Conservation (phyloP, 2,797 vertebrate genomes). For the Hippopotamyrus pictus region DNA sequence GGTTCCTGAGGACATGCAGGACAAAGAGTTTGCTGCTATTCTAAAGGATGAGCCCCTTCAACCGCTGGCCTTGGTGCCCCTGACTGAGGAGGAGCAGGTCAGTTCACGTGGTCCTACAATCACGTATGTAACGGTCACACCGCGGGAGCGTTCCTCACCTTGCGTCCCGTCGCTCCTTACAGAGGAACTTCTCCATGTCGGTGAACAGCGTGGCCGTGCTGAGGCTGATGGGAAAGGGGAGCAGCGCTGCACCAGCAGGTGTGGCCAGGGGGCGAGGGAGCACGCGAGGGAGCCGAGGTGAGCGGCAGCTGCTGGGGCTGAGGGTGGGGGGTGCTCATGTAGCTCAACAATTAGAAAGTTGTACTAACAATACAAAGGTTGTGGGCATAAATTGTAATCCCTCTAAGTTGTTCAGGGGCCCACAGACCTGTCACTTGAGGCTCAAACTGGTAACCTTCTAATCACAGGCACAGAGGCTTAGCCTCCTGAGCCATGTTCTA, state of each 20-base stretch:
- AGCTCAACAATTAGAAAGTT: neutral
- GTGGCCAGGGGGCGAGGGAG: constrained; percentile 75
- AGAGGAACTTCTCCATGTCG: constrained; percentile 94
- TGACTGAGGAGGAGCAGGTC: constrained; percentile 92
- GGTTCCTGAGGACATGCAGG: constrained; percentile 88
- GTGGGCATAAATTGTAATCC: neutral
- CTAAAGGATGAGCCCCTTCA: constrained; percentile 84
- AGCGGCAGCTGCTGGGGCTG: constrained; percentile 15
- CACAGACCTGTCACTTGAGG: neutral
- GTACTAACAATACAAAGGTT: neutral
- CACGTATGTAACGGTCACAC: neutral
- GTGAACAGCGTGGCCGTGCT: constrained; percentile 91
- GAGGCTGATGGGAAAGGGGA: constrained; percentile 85
- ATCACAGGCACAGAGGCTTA: neutral
- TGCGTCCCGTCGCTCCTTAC: constrained; percentile 27
- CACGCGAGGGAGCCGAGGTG: constrained; percentile 79
- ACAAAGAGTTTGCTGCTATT: constrained; percentile 85
- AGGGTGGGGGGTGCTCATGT: neutral
- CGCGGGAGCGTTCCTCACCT: neutral
- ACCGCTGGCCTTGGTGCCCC: constrained; percentile 79
- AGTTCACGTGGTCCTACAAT: neutral
- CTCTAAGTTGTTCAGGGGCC: neutral
- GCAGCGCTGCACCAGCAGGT: constrained; percentile 62
- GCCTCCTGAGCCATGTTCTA: neutral
- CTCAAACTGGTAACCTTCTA: neutral